Percentiles rank a stretch among this genome's conserved stretches.
These are phyloP conservation scores for Eurystomus glaucurus DNA, from an alignment of 2,797 vertebrate species.

Conservation along the genomic window DNA sequence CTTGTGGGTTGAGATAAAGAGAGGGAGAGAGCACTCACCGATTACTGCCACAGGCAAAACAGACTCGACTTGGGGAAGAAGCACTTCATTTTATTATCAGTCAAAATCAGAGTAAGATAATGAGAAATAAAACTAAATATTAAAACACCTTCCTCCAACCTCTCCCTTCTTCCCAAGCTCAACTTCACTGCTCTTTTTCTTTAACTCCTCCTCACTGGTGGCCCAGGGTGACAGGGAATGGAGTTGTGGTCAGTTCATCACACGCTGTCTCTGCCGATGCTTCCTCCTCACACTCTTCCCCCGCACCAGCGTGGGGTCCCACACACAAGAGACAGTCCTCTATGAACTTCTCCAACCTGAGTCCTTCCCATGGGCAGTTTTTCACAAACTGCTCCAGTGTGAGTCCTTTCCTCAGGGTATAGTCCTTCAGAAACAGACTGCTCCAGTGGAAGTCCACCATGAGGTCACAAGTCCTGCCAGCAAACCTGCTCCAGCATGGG, in stretches of 20 bases:
- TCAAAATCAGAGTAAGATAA: no score
- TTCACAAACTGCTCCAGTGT: background rate
- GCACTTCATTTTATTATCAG: no score
- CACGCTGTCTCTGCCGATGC: fast-evolving
- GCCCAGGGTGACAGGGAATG: background rate
- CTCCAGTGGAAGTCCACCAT: background rate
- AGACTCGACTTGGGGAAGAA: no score
- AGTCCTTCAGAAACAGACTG: background rate
- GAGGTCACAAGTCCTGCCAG: background rate
- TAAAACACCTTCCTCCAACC: no score
- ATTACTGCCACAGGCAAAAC: no score
- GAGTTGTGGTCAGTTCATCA: background rate
- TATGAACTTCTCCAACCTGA: background rate
- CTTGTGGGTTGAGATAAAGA: background rate
- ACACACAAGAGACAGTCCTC: background rate
- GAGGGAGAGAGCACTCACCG: no score
- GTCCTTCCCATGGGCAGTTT: background rate
- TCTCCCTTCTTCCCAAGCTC: background rate
- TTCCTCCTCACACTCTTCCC: background rate
- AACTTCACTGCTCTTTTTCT: background rate
- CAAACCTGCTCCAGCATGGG: no score
- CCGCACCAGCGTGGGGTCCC: background rate
- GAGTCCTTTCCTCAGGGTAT: background rate
- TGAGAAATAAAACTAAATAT: no score
- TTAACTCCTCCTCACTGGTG: fast-evolving